Conservation (phyloP, 2,888 invertebrate species). For the Andrena trimmerana region DNA sequence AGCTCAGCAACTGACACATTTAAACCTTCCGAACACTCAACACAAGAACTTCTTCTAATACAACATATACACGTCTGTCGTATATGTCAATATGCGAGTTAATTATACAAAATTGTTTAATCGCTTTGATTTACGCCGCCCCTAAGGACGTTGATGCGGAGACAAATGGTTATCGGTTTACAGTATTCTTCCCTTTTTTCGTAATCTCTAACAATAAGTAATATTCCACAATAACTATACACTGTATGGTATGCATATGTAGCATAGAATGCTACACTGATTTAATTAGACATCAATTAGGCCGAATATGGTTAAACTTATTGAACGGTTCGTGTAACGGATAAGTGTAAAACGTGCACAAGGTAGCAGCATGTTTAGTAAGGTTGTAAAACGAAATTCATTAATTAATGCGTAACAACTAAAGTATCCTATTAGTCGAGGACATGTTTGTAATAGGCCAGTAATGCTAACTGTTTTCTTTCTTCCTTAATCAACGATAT, state of each 20-base stretch:
- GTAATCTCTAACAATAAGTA: background rate
- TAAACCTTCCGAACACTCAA: background rate
- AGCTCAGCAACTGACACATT: background rate
- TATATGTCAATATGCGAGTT: background rate
- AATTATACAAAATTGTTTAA: slow-evolving; percentile 25
- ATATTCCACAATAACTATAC: slow-evolving; percentile 4
- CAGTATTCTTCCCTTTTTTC: background rate
- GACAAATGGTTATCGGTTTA: slow-evolving; percentile 13
- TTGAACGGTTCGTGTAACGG: slow-evolving; percentile 15
- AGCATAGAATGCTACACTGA: slow-evolving; percentile 12
- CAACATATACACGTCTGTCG: slow-evolving; percentile 8
- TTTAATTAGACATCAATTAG: slow-evolving; percentile 43
- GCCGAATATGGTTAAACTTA: slow-evolving; percentile 48
- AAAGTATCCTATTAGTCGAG: background rate
- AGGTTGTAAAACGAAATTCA: background rate
- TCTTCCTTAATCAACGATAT: background rate
- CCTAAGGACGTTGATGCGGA: slow-evolving; percentile 8
- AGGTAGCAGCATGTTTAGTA: background rate
- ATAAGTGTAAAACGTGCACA: slow-evolving; percentile 5
- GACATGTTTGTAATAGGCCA: background rate
- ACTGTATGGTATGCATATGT: background rate
- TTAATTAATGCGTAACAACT: background rate
- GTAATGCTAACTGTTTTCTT: background rate
- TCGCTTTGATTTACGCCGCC: background rate
- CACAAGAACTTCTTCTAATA: slow-evolving; percentile 3